Base-by-base conservation (phyloP, 2,113 vertebrate genomes). In the Notiomystis cincta region DNA sequence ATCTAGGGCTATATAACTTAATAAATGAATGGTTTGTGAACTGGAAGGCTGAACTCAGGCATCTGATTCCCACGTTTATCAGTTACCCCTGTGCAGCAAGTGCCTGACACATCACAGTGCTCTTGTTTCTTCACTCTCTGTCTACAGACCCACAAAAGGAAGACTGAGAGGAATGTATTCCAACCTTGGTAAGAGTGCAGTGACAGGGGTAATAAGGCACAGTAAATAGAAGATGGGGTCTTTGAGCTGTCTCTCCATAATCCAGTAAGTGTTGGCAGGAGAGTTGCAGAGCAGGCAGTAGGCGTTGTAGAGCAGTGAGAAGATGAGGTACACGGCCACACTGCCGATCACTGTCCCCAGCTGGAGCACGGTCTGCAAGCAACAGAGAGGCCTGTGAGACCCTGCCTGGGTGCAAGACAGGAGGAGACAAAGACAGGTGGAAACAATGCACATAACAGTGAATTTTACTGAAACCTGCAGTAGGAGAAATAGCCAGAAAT, bases 141-240 rank as follows among this genome's bases (percentile, higher is more conserved):
- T 18, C 56, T 48, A 13, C 51, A 70, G 27, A 65, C 18, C 10
- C 57, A 37, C 40, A 24, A 21, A 37, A 53, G 2, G 11, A 37
- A 48, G 37, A 47, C 1, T 1, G 35, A 56, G 35, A 62, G 45
- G 54, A 53, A n/a, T 76, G 14, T 3, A 28, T 30, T 14, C 95
- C 81, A 97, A 99, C 99, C 99, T 99, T 85, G 99, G 99, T 67
- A 99, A 72, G 70, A 99, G 98, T 1, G 99, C 99, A 13, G 97
- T 84, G 38, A 98, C 95, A 0, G 98, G 98, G 4, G 98, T 98
- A 89, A 99, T 94, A 60, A 99, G 73, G 92, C 99, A 99, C 76
- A 99, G 65, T 3, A 99, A 96, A 93, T 99, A 99, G 98, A 99
- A 99, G 30, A 90, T 96, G 67, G 99, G 98, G 18, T 99, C 98